Base-by-base conservation (phyloP, 2,113 vertebrate species). In the Spea bombifrons region DNA sequence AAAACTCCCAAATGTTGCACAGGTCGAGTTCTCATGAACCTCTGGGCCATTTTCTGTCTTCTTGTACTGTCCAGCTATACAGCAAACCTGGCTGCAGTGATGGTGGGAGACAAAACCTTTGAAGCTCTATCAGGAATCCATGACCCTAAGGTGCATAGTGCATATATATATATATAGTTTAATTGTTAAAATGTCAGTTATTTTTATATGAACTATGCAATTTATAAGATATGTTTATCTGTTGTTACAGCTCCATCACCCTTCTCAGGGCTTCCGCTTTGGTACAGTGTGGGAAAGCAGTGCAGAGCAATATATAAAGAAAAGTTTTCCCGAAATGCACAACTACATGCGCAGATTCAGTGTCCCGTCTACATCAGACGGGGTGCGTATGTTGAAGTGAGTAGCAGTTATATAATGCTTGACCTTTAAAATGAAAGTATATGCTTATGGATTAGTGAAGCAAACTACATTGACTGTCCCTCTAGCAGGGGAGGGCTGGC, bases 41-140 rank as follows among this genome's bases (percentile, higher is more conserved):
- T 99, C 3, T 99, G 97, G 97, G 96, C 97, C 81, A 96, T 99
- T 81, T 99, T 99, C 89, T 99, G 97, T 86, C 89, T 99, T 83
- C 90, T 99, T n/a, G 96, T 98, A 84, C 93, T 99, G 80, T 99
- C 97, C 83, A 98, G 96, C 88, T 99, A 99, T 88, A 99, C 96
- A 0, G 97, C 97, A 84, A 98, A 99, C 86, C 92, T 99, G 12
- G 97, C 97, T 0, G 96, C 97, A 0, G 96, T 98, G 84, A 97
- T 99, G 96, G 97, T 99, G 0, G 97, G 97, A 7, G 97, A 98
- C 85, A 99, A 98, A 88, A 97, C 95, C 48, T 98, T 98, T 0
- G 95, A 97, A 86, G 93, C 95, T 84, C 92, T 99, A 78, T 97
- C 96, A 0, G 96, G 97, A 66, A 97, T 98, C 84, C 97, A 98